Conservation (phyloP, 2,888 invertebrate species). For the Strigamia crassipes region DNA sequence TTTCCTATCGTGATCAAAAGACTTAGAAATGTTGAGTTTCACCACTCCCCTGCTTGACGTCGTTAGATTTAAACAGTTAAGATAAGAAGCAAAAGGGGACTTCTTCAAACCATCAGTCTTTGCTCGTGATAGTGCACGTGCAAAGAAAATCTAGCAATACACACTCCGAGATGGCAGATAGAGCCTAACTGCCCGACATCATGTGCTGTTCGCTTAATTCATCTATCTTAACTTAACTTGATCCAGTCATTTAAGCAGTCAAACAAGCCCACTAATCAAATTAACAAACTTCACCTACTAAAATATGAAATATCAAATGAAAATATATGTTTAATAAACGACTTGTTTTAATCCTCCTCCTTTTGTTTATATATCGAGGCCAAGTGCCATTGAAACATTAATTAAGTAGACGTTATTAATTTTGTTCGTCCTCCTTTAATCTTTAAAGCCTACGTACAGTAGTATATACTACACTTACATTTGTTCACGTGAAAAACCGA, state of each 20-base stretch:
- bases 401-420: constrained; percentile 24
- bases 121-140: constrained; percentile 12
- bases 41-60: background rate
- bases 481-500: too few species aligned
- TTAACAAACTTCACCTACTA: background rate
- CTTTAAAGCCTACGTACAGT: background rate
- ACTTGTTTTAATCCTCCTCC: background rate
- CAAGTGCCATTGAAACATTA: constrained; percentile 27
- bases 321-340: background rate
- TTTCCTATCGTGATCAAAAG: constrained; percentile 27
- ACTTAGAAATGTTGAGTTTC: constrained; percentile 10
- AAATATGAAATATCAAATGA: background rate
- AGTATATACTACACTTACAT: too few species aligned
- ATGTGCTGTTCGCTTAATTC: background rate
- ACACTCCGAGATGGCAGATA: background rate
- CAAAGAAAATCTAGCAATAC: constrained; percentile 5
- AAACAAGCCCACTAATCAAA: background rate
- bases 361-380: background rate
- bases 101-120: constrained; percentile 37
- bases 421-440: constrained; percentile 3
- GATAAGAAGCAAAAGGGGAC: constrained; percentile 3
- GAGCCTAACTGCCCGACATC: background rate
- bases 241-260: background rate
- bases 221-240: background rate
- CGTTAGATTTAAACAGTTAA: constrained; percentile 37